These are phyloP conservation scores for Chloroceryle inda DNA, from an alignment of 2,797 vertebrate species.

Conservation along the genomic window DNA sequence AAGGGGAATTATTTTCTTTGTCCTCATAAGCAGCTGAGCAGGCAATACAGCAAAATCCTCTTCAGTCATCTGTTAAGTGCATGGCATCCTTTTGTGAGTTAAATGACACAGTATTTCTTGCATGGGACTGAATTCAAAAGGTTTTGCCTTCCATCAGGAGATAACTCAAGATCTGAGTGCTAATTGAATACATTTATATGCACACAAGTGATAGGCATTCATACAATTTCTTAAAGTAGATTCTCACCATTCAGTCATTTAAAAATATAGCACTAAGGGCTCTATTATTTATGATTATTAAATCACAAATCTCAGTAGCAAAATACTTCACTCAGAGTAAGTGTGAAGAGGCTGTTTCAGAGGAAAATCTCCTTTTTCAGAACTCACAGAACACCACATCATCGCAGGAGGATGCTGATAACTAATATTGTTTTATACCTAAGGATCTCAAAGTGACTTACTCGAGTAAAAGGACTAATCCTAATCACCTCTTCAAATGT, in stretches of 20 bases:
- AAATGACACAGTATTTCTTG: conserved; percentile 74
- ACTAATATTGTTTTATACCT: conserved; percentile 36
- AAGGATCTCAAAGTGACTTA: conserved; percentile 2
- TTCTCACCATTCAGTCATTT: conserved; percentile 72
- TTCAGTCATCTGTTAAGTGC: conserved; percentile 74
- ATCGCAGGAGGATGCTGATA: neutral
- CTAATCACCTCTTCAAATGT: neutral
- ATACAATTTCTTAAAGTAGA: conserved; percentile 75
- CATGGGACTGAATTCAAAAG: conserved; percentile 72
- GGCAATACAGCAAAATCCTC: conserved; percentile 72
- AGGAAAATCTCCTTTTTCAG: conserved; percentile 47
- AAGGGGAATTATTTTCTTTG: conserved; percentile 72
- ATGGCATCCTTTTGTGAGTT: conserved; percentile 73
- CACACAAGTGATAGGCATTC: conserved; percentile 74
- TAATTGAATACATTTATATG: conserved; percentile 77
- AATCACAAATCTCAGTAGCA: conserved; percentile 73
- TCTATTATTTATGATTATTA: conserved; percentile 78
- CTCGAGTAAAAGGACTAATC: conserved; percentile 39
- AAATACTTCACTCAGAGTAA: conserved; percentile 68
- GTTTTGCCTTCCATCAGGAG: conserved; percentile 72
- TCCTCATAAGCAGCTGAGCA: conserved; percentile 68
- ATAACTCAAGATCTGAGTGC: conserved; percentile 73
- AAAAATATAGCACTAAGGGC: conserved; percentile 68
- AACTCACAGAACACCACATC: neutral
- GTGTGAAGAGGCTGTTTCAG: conserved; percentile 59